Percentiles rank a stretch among this genome's conserved stretches.
Conservation (phyloP, 2,888 invertebrate genomes). For the Mesorhabditis spiculigera region DNA sequence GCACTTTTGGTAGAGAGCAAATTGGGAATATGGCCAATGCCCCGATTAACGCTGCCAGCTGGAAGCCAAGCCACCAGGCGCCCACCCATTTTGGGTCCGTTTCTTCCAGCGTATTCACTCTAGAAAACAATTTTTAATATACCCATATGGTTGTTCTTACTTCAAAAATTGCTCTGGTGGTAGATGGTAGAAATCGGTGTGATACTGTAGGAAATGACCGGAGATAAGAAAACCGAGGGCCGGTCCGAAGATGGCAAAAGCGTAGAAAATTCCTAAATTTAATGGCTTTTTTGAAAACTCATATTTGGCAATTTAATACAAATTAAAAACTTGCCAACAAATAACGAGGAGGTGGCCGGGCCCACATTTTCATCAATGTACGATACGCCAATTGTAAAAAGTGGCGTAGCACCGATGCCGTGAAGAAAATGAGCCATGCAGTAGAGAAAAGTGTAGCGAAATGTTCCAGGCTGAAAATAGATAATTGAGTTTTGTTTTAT, state of each 20-base stretch:
- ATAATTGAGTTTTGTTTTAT: not conserved
- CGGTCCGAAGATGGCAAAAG: constrained; percentile 80
- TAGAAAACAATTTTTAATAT: not conserved
- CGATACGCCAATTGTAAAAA: constrained; percentile 82
- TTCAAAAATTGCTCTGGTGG: constrained; percentile 40
- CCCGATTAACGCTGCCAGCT: constrained; percentile 65
- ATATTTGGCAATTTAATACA: not conserved
- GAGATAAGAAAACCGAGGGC: constrained; percentile 80
- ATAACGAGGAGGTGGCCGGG: constrained; percentile 37
- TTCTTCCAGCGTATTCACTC: constrained; percentile 44
- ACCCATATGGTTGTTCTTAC: constrained; percentile 11
- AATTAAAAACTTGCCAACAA: constrained; percentile 66
- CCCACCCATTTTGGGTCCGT: constrained; percentile 71
- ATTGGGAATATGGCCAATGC: constrained; percentile 72
- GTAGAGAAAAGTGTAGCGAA: constrained; percentile 66
- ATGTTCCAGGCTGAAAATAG: constrained; percentile 30
- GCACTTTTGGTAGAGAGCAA: constrained; percentile 72
- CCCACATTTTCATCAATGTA: constrained; percentile 83
- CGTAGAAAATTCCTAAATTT: constrained; percentile 69
- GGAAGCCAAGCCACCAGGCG: constrained; percentile 82
- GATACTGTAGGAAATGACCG: constrained; percentile 75
- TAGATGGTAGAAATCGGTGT: constrained; percentile 61
- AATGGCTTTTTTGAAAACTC: not conserved
- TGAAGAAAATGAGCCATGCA: constrained; percentile 78
- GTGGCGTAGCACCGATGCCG: constrained; percentile 80